Conservation (phyloP, 2,797 vertebrate species). For the Hirundo rustica region DNA sequence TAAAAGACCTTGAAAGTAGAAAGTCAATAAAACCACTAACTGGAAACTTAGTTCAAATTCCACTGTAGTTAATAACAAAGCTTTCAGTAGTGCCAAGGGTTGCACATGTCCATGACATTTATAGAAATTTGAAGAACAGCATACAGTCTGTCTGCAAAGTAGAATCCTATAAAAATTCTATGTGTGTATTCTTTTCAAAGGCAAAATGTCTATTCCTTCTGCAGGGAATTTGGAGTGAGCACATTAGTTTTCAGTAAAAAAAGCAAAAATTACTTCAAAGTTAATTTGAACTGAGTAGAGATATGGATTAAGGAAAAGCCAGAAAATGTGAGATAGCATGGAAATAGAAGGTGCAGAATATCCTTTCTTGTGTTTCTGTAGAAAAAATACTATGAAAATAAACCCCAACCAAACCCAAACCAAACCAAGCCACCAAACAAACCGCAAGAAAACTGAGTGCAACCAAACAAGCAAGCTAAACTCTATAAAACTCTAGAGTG, state of each 20-base stretch:
- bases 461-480: accelerated
- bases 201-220: background rate
- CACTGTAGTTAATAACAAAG: background rate
- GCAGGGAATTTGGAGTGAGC: background rate
- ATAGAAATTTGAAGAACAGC: background rate
- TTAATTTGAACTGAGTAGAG: background rate
- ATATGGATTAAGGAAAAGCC: background rate
- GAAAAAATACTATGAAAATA: background rate
- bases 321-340: background rate
- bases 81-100: background rate
- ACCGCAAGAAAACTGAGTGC: background rate
- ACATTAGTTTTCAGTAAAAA: background rate
- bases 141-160: background rate
- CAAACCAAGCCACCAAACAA: accelerated
- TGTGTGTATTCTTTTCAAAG: background rate
- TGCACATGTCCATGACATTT: background rate
- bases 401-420: background rate
- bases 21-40: background rate
- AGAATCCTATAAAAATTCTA: background rate
- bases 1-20: background rate
- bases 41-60: background rate
- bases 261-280: background rate
- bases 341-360: background rate
- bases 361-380: background rate
- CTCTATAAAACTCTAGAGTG: background rate